Evolutionary conservation across 1,140 invertebrate genomes (phyloP), one percentile per base, ranked within the genome.

Genomic region (Zaprionus kolodkinae): DNA sequence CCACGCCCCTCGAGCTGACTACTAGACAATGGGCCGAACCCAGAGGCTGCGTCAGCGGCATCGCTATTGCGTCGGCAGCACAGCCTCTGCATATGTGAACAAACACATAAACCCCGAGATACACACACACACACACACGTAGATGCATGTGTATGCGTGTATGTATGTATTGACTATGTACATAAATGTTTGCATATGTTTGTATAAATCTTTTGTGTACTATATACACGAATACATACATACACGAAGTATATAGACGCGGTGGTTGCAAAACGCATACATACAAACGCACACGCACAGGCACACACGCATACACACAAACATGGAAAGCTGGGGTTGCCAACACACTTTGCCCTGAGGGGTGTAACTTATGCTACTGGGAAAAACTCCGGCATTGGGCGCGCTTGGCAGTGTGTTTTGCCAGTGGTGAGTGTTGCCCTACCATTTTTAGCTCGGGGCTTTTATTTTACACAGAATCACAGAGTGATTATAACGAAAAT

Each of bases 361-460:
- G 90, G 82, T 79, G 90, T 78, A 76, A 82, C 87, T 85, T 77
- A 73, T 83, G 91, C 91, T 92, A 92, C 91, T 92, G 87, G 84
- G 86, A 82, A 88, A 79, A 88, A 73, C 78, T 89, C 72, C 72
- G 76, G 89, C 80, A 91, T 89, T 79, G 78, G 74, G 71, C 72
- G 75, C 85, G 72, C 85, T 81, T 57, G 73, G 45, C 61, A 59
- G 56, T 74, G 79, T 57, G 66, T 66, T 69, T 81, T 81, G 81
- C 72, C 81, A 85, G 85, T 89, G 85, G 85, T 89, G 84, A 72
- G 85, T 85, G 85, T 30, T 30, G 27, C 72, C 78, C 65, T 69
- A 68, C 68, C 77, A 78, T 67, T 66, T 59, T 59, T 66, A 6
- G 79, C 85, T 78, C 62, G 60, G 69, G 85, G 85, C 40, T 66